phyloP scores from a whole-genome alignment of 2,113 vertebrate genomes.

The Perognathus longimembris region DNA sequence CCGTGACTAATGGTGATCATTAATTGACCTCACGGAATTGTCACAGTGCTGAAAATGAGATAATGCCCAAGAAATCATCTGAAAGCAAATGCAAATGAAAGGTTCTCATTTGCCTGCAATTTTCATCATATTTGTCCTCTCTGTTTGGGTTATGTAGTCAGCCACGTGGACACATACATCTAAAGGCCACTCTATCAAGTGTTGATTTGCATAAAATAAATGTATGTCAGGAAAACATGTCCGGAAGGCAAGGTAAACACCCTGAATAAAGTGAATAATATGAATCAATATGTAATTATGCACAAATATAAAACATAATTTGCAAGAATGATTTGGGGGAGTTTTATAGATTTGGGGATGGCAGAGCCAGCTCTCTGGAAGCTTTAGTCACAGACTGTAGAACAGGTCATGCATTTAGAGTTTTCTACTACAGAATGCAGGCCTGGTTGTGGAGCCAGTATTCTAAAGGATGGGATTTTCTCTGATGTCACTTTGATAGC shows the following conservation, averaged over 20 bases:
- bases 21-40: conserved; percentile 17
- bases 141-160: background rate
- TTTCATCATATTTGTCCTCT: conserved; percentile 41
- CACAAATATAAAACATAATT: background rate
- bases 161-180: background rate
- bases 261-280: conserved; percentile 41
- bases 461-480: background rate
- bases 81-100: background rate
- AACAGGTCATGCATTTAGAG: background rate
- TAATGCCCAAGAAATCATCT: conserved; percentile 11
- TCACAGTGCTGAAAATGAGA: conserved; percentile 36
- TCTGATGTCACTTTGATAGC: background rate
- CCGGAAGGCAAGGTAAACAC: background rate
- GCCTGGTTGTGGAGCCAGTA: background rate
- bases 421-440: background rate
- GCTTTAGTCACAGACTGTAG: background rate
- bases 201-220: conserved; percentile 52
- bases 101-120: background rate
- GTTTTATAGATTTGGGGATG: conserved; percentile 3
- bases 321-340: background rate
- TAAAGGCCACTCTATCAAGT: background rate
- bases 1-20: background rate
- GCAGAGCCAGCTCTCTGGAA: background rate
- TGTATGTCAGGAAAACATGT: conserved; percentile 30
- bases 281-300: conserved; percentile 23